Conservation (phyloP, 1,140 invertebrate genomes). For the Brachionus angularis region DNA sequence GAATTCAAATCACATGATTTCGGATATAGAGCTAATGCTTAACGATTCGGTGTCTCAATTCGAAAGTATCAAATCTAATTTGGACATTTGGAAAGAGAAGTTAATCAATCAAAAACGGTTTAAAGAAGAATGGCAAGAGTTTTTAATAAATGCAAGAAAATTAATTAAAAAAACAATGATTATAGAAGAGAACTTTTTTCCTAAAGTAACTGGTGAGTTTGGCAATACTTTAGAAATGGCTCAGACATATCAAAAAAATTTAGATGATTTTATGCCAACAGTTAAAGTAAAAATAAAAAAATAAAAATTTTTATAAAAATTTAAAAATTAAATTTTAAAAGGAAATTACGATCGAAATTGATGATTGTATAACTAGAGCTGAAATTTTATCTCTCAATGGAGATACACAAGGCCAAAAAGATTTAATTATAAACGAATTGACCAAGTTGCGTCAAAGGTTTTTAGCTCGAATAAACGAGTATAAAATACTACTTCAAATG, state of each 20-base stretch:
- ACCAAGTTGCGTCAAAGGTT: conserved; percentile 67
- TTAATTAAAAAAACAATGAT: conserved; percentile 72
- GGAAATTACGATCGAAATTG: conserved; percentile 68
- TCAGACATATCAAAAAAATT: conserved; percentile 50
- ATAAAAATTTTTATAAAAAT: background rate
- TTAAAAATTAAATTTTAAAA: conserved; percentile 44
- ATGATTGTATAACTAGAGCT: conserved; percentile 66
- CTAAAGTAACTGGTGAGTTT: conserved; percentile 67
- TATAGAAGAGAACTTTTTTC: conserved; percentile 71
- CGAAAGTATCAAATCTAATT: conserved; percentile 53
- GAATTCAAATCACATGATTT: conserved; percentile 24
- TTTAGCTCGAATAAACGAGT: conserved; percentile 67
- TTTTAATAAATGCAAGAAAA: conserved; percentile 69
- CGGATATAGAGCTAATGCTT: conserved; percentile 34
- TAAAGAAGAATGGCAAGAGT: conserved; percentile 66
- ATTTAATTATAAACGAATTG: conserved; percentile 64
- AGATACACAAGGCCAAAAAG: conserved; percentile 58
- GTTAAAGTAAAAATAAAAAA: conserved; percentile 50
- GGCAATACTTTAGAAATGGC: conserved; percentile 52
- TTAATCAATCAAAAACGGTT: conserved; percentile 65
- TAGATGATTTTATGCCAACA: conserved; percentile 54
- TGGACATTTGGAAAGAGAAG: conserved; percentile 67
- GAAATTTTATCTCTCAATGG: conserved; percentile 59
- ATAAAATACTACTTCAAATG: conserved; percentile 69
- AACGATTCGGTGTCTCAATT: background rate